Percentiles rank a stretch among this genome's conserved stretches.
These are phyloP conservation scores for Pheosia tremula DNA, from an alignment of 2,888 invertebrate species.

Conservation along the genomic window DNA sequence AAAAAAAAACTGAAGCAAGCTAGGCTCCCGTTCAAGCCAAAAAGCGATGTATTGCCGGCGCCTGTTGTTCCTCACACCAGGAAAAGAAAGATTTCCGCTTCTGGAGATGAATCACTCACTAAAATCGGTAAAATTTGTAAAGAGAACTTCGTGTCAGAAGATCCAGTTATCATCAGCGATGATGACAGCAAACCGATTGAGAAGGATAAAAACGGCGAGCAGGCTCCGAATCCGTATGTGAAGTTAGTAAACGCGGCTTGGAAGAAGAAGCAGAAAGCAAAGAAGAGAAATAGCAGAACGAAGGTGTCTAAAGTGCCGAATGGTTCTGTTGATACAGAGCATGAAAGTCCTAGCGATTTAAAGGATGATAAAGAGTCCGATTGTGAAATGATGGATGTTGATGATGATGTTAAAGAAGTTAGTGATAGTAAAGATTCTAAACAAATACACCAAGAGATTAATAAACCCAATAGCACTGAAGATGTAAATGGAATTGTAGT, in stretches of 20 bases:
- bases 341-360: constrained; percentile 18
- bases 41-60: constrained; percentile 71
- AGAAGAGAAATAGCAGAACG: constrained; percentile 52
- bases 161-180: constrained; percentile 69
- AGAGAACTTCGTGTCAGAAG: constrained; percentile 62
- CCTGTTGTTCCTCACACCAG: constrained; percentile 59
- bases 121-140: constrained; percentile 74
- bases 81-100: constrained; percentile 74
- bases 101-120: constrained; percentile 58
- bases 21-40: constrained; percentile 84
- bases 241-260: constrained; percentile 71
- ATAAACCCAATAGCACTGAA: constrained; percentile 15
- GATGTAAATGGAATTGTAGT: constrained; percentile 27
- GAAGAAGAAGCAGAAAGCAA: constrained; percentile 72
- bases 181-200: constrained; percentile 62
- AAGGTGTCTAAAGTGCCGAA: constrained; percentile 30
- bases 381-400: constrained; percentile 57
- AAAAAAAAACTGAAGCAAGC: constrained; percentile 86
- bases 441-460: constrained; percentile 21
- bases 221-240: constrained; percentile 67
- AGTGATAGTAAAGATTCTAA: constrained; percentile 18
- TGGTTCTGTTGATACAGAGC: constrained; percentile 28
- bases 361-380: constrained; percentile 29
- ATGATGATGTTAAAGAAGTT: constrained; percentile 38
- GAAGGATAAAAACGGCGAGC: constrained; percentile 42